phyloP scores from a whole-genome alignment of 1,140 invertebrate genomes.

The Drosophila simulans region DNA sequence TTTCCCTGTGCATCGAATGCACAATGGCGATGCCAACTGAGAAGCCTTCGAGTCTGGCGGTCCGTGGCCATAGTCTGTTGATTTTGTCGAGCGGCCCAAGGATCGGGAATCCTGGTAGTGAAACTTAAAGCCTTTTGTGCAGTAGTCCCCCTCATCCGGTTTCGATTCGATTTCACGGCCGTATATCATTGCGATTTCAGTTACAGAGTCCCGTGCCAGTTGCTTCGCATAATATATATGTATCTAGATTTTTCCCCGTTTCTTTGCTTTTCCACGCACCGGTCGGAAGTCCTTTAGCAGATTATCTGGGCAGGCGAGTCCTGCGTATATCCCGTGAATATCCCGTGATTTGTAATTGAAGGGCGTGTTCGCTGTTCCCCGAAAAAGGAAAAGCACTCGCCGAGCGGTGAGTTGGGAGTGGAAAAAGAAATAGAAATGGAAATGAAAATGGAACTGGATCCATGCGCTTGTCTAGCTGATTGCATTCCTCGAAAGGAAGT shows the following conservation, averaged over 20 bases:
- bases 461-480: constrained; percentile 49
- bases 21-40: constrained; percentile 25
- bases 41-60: constrained; percentile 36
- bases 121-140: constrained; percentile 66
- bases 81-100: constrained; percentile 59
- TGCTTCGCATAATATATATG: constrained; percentile 1
- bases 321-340: constrained; percentile 37
- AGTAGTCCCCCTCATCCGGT: neutral
- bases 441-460: constrained; percentile 9
- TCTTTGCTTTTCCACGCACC: constrained; percentile 66
- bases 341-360: constrained; percentile 80
- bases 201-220: constrained; percentile 54
- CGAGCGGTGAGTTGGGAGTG: neutral
- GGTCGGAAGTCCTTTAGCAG: constrained; percentile 83
- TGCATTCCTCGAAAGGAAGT: constrained; percentile 39
- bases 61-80: constrained; percentile 69
- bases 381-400: constrained; percentile 29
- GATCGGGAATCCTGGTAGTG: constrained; percentile 19
- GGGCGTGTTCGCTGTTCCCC: constrained; percentile 70
- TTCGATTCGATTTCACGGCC: constrained; percentile 72
- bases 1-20: constrained; percentile 8
- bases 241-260: constrained; percentile 6
- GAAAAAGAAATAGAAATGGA: neutral
- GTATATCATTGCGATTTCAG: constrained; percentile 82
- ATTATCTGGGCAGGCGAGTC: constrained; percentile 72